Conservation (phyloP, 2,797 vertebrate species). For the Heliangelus exortis region DNA sequence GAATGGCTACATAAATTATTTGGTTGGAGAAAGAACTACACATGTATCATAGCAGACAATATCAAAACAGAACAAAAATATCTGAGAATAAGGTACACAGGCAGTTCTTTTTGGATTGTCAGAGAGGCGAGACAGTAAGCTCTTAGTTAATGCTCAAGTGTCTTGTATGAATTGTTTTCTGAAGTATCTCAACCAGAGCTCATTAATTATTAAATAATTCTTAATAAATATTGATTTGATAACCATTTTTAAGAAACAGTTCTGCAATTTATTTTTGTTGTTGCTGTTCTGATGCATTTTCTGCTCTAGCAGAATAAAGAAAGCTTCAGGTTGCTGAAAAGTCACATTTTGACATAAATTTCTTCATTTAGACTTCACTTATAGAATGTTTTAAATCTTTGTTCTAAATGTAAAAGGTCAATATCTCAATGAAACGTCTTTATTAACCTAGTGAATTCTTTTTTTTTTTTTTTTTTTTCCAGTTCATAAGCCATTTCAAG, state of each 20-base stretch:
- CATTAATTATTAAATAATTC: conserved; percentile 22
- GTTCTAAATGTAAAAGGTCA: background rate
- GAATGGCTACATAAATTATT: background rate
- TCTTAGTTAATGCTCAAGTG: background rate
- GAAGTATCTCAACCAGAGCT: background rate
- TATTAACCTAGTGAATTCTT: background rate
- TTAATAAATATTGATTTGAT: conserved; percentile 19
- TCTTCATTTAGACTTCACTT: background rate
- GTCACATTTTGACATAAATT: background rate
- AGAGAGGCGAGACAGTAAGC: background rate
- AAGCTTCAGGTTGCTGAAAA: background rate
- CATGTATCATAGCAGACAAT: background rate
- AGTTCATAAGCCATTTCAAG: background rate
- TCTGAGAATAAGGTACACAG: background rate
- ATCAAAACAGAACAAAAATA: background rate
- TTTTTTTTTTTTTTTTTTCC: background rate
- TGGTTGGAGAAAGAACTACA: background rate
- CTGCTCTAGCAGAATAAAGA: background rate
- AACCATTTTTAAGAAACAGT: background rate
- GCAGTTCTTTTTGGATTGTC: background rate
- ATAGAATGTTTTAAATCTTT: background rate
- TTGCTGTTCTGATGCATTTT: background rate
- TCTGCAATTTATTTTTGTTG: background rate
- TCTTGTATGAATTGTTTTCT: background rate
- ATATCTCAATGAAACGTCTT: background rate